These are phyloP conservation scores for Ferrisia virgata DNA, from an alignment of 2,888 invertebrate species.

Conservation along the genomic window DNA sequence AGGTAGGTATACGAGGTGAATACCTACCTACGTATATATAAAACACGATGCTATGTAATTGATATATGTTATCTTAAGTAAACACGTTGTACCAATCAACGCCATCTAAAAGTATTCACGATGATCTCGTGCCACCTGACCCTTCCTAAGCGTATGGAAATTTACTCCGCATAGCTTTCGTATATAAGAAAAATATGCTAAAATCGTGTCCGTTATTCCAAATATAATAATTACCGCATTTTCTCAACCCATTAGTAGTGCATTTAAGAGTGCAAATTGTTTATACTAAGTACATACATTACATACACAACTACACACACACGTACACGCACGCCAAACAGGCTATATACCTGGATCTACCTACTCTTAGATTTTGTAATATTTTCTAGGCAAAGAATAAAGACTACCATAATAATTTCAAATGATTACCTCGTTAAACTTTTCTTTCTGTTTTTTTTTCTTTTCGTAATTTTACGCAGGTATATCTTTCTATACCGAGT, in stretches of 20 bases:
- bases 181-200: not conserved
- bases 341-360: too few relatives aligned
- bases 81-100: not conserved
- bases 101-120: not conserved
- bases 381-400: not conserved
- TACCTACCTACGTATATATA: not conserved
- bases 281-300: not conserved
- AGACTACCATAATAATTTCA: not conserved
- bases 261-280: not conserved
- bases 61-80: not conserved
- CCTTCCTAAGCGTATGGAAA: not conserved
- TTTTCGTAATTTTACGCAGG: not conserved
- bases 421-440: not conserved
- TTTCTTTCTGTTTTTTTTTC: not conserved
- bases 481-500: not conserved
- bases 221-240: not conserved
- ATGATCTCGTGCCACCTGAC: constrained; percentile 24
- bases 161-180: not conserved
- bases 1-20: too few relatives aligned
- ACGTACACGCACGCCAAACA: not conserved
- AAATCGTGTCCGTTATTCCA: not conserved
- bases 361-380: not conserved
- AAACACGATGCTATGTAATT: constrained; percentile 29
- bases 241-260: not conserved
- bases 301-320: too few relatives aligned